Evolutionary conservation across 2,797 vertebrate species (phyloP).

Genomic region (Orientallactaga sibirica): DNA sequence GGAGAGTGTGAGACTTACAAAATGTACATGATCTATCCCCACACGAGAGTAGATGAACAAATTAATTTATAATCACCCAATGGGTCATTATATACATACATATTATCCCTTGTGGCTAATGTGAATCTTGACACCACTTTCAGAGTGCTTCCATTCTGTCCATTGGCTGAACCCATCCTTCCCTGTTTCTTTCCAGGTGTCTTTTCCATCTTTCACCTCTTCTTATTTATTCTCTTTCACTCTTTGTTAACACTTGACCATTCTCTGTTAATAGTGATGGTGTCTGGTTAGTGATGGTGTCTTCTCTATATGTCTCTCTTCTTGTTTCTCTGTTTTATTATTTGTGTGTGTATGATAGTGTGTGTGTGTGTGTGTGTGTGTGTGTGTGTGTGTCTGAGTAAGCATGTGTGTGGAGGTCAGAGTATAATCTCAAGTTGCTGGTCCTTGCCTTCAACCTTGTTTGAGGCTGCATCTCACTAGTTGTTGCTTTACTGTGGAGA

Average conservation of each 20-base stretch:
- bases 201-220: background rate
- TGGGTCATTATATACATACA: background rate
- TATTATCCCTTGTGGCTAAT: background rate
- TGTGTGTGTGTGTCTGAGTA: background rate
- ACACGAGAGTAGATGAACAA: constrained; percentile 6
- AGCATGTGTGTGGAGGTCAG: too few relatives aligned
- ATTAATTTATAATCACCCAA: background rate
- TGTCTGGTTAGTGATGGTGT: background rate
- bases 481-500: too few relatives aligned
- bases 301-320: background rate
- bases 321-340: background rate
- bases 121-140: background rate
- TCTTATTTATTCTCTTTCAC: constrained; percentile 1
- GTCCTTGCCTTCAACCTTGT: too few relatives aligned
- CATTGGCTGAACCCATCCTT: background rate
- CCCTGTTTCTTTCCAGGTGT: background rate
- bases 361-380: background rate
- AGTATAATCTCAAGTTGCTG: too few relatives aligned
- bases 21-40: background rate
- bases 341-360: background rate
- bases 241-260: background rate
- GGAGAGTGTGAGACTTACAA: background rate
- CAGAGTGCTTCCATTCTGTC: background rate
- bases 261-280: constrained; percentile 3
- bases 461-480: too few relatives aligned